A percentile compares a stretch with the other conserved stretches of the same genome.
These are phyloP conservation scores for Gallinago solitaria DNA, from an alignment of 2,797 vertebrate species.

Conservation along the genomic window DNA sequence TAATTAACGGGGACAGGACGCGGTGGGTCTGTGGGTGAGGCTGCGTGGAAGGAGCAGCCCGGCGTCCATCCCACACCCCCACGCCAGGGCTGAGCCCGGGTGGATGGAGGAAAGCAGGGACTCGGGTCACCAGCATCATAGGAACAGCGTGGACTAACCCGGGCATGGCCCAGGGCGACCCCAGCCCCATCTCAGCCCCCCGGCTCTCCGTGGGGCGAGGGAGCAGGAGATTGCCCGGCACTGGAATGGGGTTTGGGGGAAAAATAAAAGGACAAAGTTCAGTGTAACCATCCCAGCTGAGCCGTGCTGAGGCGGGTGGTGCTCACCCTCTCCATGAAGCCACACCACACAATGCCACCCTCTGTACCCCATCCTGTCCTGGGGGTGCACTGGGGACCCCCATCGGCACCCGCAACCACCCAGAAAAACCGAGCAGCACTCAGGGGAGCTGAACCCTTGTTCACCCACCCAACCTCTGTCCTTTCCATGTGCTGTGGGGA, in stretches of 20 bases:
- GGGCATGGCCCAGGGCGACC: neutral
- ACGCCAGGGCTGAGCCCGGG: neutral
- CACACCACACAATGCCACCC: neutral
- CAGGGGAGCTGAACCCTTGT: neutral
- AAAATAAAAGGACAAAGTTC: neutral
- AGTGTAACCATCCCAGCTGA: neutral
- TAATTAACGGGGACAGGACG: neutral
- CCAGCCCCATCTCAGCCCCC: neutral
- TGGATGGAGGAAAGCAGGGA: neutral
- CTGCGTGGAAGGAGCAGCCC: neutral
- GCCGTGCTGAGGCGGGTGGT: neutral
- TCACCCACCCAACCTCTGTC: neutral
- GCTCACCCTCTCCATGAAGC: neutral
- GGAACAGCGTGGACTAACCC: neutral
- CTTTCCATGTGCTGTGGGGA: neutral
- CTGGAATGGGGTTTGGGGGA: neutral
- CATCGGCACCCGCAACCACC: neutral
- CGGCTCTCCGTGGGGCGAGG: neutral
- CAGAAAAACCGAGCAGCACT: neutral
- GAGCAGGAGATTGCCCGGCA: neutral
- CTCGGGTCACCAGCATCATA: neutral
- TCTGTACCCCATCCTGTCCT: fast-evolving
- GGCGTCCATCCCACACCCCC: neutral
- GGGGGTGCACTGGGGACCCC: neutral
- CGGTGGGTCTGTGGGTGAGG: fast-evolving